These are phyloP conservation scores for Parotocinclus haroldoi DNA, from an alignment of 2,797 vertebrate genomes.

Conservation along the genomic window DNA sequence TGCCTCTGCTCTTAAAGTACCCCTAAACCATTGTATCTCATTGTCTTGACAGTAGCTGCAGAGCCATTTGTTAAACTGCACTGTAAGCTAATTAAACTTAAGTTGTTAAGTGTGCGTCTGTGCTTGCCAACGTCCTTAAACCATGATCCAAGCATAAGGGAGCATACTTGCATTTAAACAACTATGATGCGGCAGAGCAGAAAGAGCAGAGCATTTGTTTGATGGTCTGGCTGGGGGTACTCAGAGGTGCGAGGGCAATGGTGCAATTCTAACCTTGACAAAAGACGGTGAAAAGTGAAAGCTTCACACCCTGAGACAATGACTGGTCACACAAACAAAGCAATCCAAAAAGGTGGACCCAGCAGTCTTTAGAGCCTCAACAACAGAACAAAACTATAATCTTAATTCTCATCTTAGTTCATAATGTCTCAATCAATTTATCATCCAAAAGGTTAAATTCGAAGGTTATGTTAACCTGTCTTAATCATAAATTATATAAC, in stretches of 20 bases:
- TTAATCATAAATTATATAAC: too few species aligned
- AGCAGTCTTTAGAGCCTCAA: too few species aligned
- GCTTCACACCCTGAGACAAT: too few species aligned
- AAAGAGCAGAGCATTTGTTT: background rate
- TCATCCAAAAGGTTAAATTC: too few species aligned
- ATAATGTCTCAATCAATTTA: too few species aligned
- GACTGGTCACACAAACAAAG: too few species aligned
- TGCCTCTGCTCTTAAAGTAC: slow-evolving; percentile 28
- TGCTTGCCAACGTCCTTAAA: slow-evolving; percentile 1
- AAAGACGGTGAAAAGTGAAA: slow-evolving; percentile 13
- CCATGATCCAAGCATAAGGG: slow-evolving; percentile 24
- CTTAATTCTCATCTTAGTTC: too few species aligned
- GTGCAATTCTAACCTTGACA: slow-evolving; percentile 48
- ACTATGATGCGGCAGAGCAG: slow-evolving; percentile 16
- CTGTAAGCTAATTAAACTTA: slow-evolving; percentile 24
- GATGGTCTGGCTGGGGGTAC: slow-evolving; percentile 7
- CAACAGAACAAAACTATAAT: too few species aligned
- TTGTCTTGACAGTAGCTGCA: slow-evolving; percentile 30
- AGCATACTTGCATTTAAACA: slow-evolving; percentile 19
- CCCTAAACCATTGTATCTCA: slow-evolving; percentile 33
- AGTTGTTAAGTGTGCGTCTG: slow-evolving; percentile 1
- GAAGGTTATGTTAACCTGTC: too few species aligned
- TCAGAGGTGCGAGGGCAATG: slow-evolving; percentile 2
- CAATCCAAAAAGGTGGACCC: too few species aligned
- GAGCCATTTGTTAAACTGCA: slow-evolving; percentile 34